Base-by-base conservation (phyloP, 2,797 vertebrate species). In the Kryptopterus vitreolus region DNA sequence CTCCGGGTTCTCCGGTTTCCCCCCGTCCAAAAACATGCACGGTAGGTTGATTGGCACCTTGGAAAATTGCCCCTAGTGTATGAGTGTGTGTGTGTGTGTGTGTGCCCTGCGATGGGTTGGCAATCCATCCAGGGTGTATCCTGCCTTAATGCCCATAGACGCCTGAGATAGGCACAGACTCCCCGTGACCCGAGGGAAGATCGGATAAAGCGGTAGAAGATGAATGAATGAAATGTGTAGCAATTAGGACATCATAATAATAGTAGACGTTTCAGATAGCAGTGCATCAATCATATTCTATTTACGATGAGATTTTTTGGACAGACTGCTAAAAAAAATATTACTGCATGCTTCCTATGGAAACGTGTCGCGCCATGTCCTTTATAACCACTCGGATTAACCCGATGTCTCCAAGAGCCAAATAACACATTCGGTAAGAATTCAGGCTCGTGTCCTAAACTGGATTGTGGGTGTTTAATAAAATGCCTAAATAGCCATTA, bases 361-460 rank as follows among this genome's bases (percentile, higher is more conserved):
- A n/a, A 69, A 48, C 15, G 15, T 69, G 66, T 29, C 29, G 8
- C 15, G 4, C 24, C 18, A 11, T 13, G 62, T 65, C 33, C 62
- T 69, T 69, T 8, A 69, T 69, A 24, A 69, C 35, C 35, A 24
- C 63, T n/a, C 43, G 35, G 22, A 43, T 66, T 66, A 24, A 66
- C 62, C 62, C 38, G 62, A 38, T 38, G 62, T 12, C 33, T 65
- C 9, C 16, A 65, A 65, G 62, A 38, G 22, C 10, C 62, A 65
- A 46, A 68, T 68, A 24, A 3, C 29, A 33, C 26, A 31, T 71
- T 33, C 48, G 33, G 3, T 53, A 53, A 53, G 10, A 13, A 71
- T 71, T 33, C 69, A 50, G 16, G 18, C 24, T 16, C 66, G 18
- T 26, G 38, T 55, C 12, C 12, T 2, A 7, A 22, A 35, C 50